Evolutionary conservation across 2,888 invertebrate genomes (phyloP), one percentile per base, ranked within the genome.

Genomic region (Timema podura): DNA sequence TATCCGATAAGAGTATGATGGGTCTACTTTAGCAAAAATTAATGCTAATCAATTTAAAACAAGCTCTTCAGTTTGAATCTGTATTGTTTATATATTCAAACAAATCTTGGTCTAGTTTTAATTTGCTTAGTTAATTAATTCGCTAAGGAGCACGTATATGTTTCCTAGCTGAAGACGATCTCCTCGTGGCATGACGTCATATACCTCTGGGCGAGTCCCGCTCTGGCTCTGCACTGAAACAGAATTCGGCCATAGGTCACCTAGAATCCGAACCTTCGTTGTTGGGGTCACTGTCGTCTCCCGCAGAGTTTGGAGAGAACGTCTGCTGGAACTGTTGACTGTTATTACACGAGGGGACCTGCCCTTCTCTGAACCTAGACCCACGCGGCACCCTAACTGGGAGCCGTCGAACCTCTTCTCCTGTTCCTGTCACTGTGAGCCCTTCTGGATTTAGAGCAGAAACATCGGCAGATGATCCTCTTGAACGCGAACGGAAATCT

Each of bases 401-500:
- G 78, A 78, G 9, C 78, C 78, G 70, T 78, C 78, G 7, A 79
- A 6, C 78, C 78, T 7, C 77, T 71, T 13, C 77, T 69, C 13
- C 70, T 30, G 8, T 64, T 49, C 16, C 69, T 48, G 15, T 46
- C 64, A 5, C 68, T 47, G 48, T 15, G 45, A 9, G 45, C 61
- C 44, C n/a, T 44, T 10, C 11, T 13, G 44, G 61, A 61, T 7
- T 10, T 45, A n/a, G 11, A 11, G 61, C 72, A 72, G 49, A 72
- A 65, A 46, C 72, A 72, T 15, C 70, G 48, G 67, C 87, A 80
- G 92, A 92, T 82, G 76, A 97, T 94, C 76, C 91, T 89, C 82
- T 95, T 95, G 83, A 97, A 97, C 45, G 96, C 96, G 79, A 92
- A 93, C 96, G 89, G 83, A 96, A 97, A 83, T 97, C 96, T 81